Base-by-base conservation (phyloP, 1,140 invertebrate species). In the Drosophila pachea region DNA sequence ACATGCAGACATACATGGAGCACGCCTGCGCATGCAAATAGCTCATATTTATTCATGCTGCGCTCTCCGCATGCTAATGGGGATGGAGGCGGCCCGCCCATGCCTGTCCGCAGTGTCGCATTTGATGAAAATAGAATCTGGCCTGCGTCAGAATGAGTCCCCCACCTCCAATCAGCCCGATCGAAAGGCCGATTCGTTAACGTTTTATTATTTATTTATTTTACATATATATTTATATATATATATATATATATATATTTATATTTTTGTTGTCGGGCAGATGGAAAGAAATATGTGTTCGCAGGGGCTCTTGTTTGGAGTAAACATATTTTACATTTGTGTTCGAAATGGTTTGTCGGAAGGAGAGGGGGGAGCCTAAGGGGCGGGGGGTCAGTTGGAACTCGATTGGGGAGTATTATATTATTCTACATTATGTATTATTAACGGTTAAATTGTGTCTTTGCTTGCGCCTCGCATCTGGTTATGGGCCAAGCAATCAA, bases 201-300 rank as follows among this genome's bases (percentile, higher is more conserved):
- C 75, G 69, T 62, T 76, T 83, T 83, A 70, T 84, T 84, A 45
- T 22, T 22, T 84, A 74, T 78, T 84, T 84, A 84, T 82, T 78
- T 64, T 84, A 83, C 68, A 76, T 78, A 73, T 68, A 66, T 56
- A 0, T 40, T 4, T 40, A 5, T 40, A 40, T 40, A 40, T 38
- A 35, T 38, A 33, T 55, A 33, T 36, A 7, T 68, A 68, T 55
- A 11, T 48, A 35, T 32, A 32, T 50, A 42, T 50, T 22, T 61
- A n/a, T 54, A 6, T 54, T 31, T 42, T 36, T 36, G n/a, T 7
- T 14, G 40, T 42, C 22, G 22, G n/a, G n/a, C n/a, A n/a, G 22
- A 22, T 22, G 22, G 22, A 22, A 3, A 3, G 22, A 22, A 22
- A 6, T 43, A 12, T 43, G 11, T 43, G 40, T 42, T 43, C 4